A percentile compares a stretch with the other conserved stretches of the same genome.
Conservation (phyloP, 1,140 invertebrate species). For the Papilio polyxenes region DNA sequence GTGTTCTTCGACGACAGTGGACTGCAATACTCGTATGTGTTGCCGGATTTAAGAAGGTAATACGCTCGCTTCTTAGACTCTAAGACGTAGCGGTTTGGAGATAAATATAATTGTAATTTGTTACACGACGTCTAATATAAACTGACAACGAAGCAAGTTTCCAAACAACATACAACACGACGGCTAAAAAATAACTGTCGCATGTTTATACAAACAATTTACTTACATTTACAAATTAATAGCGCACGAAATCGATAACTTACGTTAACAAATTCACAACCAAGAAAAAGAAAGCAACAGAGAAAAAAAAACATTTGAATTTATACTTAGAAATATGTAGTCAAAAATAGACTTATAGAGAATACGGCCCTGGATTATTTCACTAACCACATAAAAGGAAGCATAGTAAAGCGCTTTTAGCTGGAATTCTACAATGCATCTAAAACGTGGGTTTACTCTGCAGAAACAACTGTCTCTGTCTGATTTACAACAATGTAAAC, state of each 20-base stretch:
- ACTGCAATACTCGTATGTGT: too few relatives aligned
- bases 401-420: not conserved
- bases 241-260: not conserved
- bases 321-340: not conserved
- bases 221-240: not conserved
- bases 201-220: not conserved
- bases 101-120: too few relatives aligned
- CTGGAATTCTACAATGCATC: not conserved
- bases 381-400: conserved; percentile 14
- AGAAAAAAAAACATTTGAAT: not conserved
- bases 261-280: not conserved
- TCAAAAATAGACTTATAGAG: not conserved
- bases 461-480: too few relatives aligned
- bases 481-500: too few relatives aligned
- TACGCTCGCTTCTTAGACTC: too few relatives aligned
- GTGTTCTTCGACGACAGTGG: too few relatives aligned
- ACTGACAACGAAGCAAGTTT: not conserved
- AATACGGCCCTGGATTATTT: not conserved
- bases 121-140: not conserved
- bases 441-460: too few relatives aligned
- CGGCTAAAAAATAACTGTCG: not conserved
- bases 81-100: too few relatives aligned
- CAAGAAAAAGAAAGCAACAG: not conserved
- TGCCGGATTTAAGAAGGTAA: too few relatives aligned
- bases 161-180: not conserved